Conservation (phyloP, 2,113 vertebrate species). For the Notechis scutatus region DNA sequence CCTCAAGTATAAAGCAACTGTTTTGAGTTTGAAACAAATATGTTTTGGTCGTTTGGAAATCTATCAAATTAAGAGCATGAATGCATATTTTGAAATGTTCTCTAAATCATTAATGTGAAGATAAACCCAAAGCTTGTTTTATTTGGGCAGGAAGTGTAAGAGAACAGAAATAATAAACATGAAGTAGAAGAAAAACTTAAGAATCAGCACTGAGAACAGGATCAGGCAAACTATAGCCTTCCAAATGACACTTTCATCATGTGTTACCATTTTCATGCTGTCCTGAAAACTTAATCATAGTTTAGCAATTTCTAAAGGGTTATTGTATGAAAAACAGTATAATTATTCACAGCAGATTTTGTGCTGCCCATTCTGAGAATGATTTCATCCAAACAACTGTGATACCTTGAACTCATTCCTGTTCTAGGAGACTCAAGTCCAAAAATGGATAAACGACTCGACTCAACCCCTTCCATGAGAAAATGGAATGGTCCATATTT, state of each 20-base stretch:
- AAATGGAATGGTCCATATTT: not conserved
- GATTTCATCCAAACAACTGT: not conserved
- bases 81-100: not conserved
- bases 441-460: not conserved
- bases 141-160: not conserved
- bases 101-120: not conserved
- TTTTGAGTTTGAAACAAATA: not conserved
- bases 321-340: not conserved
- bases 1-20: not conserved
- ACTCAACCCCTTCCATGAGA: not conserved
- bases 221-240: not conserved
- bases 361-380: not conserved
- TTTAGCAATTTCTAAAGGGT: not conserved
- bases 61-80: not conserved
- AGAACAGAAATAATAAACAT: not conserved
- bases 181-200: not conserved
- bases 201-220: not conserved
- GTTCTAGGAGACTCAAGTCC: not conserved
- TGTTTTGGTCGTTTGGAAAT: not conserved
- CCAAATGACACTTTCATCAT: not conserved
- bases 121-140: not conserved
- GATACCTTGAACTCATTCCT: not conserved
- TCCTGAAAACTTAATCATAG: not conserved
- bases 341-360: not conserved
- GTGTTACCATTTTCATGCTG: not conserved